phyloP scores from a whole-genome alignment of 1,140 invertebrate genomes.

The Tetranychus cinnabarinus region DNA sequence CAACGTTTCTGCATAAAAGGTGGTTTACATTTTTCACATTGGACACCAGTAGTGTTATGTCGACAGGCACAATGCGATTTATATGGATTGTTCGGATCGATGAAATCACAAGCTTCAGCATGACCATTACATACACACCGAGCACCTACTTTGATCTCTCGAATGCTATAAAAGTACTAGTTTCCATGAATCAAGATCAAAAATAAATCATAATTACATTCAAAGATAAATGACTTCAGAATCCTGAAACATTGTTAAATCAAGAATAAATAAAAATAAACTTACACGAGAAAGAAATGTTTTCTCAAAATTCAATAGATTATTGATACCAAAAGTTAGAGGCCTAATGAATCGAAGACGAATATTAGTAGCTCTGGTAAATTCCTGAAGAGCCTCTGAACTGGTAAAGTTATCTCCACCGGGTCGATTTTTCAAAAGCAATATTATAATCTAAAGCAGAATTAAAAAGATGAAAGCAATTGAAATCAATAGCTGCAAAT shows the following conservation, averaged over 20 bases:
- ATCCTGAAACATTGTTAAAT: too few relatives aligned
- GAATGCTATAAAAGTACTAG: constrained; percentile 96
- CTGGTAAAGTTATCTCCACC: constrained; percentile 81
- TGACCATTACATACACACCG: constrained; percentile 97
- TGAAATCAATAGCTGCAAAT: not conserved
- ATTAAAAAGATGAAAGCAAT: not conserved
- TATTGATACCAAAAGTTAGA: constrained; percentile 57
- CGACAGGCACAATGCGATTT: constrained; percentile 73
- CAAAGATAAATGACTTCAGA: too few relatives aligned
- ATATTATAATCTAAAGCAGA: constrained; percentile 58
- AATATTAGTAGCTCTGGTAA: constrained; percentile 89
- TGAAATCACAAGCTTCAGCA: constrained; percentile 70
- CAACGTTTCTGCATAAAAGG: constrained; percentile 84
- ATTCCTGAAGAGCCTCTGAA: constrained; percentile 75
- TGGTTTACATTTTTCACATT: constrained; percentile 75
- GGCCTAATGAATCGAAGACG: constrained; percentile 65
- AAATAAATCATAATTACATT: not conserved
- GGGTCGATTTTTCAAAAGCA: constrained; percentile 74
- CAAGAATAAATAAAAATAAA: constrained; percentile 6
- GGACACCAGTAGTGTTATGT: constrained; percentile 84
- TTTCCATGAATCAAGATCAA: constrained; percentile 15
- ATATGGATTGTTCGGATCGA: constrained; percentile 45
- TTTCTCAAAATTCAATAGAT: constrained; percentile 51
- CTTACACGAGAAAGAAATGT: constrained; percentile 80
- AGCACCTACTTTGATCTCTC: constrained; percentile 93